phyloP scores from a whole-genome alignment of 1,140 invertebrate genomes.

The Arion vulgaris region DNA sequence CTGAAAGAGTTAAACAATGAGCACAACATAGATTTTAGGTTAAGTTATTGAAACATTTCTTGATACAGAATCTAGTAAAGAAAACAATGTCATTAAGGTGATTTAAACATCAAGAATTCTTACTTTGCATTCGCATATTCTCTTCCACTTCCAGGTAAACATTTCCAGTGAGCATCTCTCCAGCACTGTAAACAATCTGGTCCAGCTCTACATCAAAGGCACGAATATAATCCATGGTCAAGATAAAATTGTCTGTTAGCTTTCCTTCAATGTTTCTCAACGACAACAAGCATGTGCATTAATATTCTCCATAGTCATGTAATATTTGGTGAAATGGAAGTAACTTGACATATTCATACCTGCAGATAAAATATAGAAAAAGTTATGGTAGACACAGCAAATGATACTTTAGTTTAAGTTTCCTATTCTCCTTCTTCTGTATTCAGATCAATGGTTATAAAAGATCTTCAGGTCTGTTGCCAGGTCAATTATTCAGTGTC shows the following conservation, averaged over 20 bases:
- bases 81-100: too few relatives aligned
- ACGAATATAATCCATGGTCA: slow-evolving; percentile 82
- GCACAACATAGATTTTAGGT: too few relatives aligned
- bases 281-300: not conserved
- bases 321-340: not conserved
- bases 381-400: too few relatives aligned
- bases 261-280: not conserved
- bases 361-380: not conserved
- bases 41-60: too few relatives aligned
- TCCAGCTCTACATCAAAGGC: slow-evolving; percentile 86
- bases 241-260: not conserved
- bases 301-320: not conserved
- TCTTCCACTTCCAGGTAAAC: slow-evolving; percentile 83
- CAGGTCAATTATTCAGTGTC: too few relatives aligned
- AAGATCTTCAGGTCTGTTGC: too few relatives aligned
- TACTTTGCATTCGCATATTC: slow-evolving; percentile 85
- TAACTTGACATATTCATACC: not conserved
- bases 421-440: too few relatives aligned
- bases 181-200: slow-evolving; percentile 85
- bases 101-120: too few relatives aligned
- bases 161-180: slow-evolving; percentile 80
- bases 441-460: too few relatives aligned
- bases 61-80: too few relatives aligned
- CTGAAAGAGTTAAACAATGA: too few relatives aligned
- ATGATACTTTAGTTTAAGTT: too few relatives aligned